Conservation (phyloP, 2,113 vertebrate genomes). For the Indicator indicator region DNA sequence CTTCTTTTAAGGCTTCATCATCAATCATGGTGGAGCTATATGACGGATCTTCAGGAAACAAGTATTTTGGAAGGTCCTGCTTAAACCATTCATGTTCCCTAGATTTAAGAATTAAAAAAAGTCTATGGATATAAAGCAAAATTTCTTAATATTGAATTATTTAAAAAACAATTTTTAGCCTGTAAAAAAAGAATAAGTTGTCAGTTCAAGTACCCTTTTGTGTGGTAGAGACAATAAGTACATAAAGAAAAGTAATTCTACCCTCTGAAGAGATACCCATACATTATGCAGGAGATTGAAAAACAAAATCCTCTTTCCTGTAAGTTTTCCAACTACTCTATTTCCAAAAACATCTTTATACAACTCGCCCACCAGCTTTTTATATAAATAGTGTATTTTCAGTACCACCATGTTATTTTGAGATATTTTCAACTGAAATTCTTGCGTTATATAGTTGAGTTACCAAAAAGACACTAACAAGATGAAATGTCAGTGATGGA, state of each 20-base stretch:
- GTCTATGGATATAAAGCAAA: neutral
- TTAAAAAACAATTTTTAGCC: neutral
- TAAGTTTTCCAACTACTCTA: neutral
- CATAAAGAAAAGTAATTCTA: neutral
- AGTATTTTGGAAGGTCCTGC: slow-evolving; percentile 93
- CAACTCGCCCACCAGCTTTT: neutral
- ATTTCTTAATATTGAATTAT: neutral
- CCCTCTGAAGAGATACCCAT: neutral
- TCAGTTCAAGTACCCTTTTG: neutral
- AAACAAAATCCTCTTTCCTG: neutral
- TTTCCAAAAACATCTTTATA: neutral
- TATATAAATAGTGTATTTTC: neutral
- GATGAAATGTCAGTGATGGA: neutral
- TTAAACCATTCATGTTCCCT: slow-evolving; percentile 99
- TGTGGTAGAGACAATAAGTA: neutral
- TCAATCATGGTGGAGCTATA: slow-evolving; percentile 98
- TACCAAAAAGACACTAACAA: neutral
- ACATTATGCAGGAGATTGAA: neutral
- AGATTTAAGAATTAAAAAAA: slow-evolving; percentile 1
- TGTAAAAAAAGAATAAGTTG: neutral
- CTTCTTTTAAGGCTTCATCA: slow-evolving; percentile 97
- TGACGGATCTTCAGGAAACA: slow-evolving; percentile 96
- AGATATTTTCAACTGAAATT: neutral
- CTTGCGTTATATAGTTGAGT: neutral
- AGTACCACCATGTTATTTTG: neutral